A percentile compares a stretch with the other conserved stretches of the same genome.
Conservation (phyloP, 2,888 invertebrate species). For the Calephelis perditalis region DNA sequence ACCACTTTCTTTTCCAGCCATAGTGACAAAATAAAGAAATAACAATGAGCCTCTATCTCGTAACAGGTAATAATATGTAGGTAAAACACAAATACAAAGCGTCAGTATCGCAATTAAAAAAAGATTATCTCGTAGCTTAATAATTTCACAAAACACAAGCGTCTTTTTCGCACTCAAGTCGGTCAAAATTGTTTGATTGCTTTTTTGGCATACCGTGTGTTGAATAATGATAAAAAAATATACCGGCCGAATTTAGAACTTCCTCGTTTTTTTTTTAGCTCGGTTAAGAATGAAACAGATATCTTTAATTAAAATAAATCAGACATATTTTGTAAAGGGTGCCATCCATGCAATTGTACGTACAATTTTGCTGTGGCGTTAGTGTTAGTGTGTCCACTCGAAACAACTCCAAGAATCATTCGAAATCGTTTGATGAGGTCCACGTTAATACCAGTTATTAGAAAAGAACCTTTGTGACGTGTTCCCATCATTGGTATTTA, state of each 20-base stretch:
- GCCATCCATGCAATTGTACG: slow-evolving; percentile 11
- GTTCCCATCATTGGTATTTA: slow-evolving; percentile 27
- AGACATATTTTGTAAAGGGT: no score
- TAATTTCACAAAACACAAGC: neutral
- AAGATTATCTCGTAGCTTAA: no score
- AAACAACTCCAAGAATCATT: slow-evolving; percentile 14
- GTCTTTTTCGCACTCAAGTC: slow-evolving; percentile 1
- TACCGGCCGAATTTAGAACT: no score
- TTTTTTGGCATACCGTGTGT: neutral
- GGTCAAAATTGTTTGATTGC: no score
- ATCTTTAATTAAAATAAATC: no score
- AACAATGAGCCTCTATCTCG: neutral
- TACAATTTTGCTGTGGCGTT: slow-evolving; percentile 15
- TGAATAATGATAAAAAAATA: no score
- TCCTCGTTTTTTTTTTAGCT: no score
- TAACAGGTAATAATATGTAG: no score
- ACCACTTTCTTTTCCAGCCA: neutral
- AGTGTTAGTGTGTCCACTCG: slow-evolving; percentile 10
- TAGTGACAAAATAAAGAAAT: neutral
- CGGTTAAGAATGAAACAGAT: neutral
- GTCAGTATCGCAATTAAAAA: no score
- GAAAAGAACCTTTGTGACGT: slow-evolving; percentile 22
- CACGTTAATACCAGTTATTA: slow-evolving; percentile 24
- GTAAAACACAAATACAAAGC: no score
- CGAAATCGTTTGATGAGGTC: slow-evolving; percentile 23